phyloP scores from a whole-genome alignment of 2,888 invertebrate species.

The Orchestes rusci region DNA sequence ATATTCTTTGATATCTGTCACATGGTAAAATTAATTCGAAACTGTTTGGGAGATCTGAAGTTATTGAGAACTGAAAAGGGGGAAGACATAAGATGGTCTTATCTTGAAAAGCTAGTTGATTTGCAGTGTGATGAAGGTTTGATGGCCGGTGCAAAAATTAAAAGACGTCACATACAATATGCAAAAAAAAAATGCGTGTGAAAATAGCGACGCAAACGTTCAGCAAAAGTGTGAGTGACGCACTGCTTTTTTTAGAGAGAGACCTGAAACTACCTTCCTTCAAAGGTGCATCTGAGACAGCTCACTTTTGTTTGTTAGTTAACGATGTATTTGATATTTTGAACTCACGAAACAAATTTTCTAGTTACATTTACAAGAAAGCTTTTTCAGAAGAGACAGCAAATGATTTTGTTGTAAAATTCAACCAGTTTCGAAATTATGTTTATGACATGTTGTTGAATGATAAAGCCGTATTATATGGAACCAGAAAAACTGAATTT shows the following conservation, averaged over 20 bases:
- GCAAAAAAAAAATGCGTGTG: slow-evolving; percentile 18
- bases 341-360: slow-evolving; percentile 15
- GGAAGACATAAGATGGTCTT: neutral
- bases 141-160: slow-evolving; percentile 14
- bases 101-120: neutral
- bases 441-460: neutral
- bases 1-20: slow-evolving; percentile 3
- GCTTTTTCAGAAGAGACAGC: slow-evolving; percentile 1
- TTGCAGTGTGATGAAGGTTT: slow-evolving; percentile 3
- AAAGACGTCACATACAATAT: slow-evolving; percentile 15
- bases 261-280: slow-evolving; percentile 9
- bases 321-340: slow-evolving; percentile 20
- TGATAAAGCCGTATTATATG: slow-evolving; percentile 2
- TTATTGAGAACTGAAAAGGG: neutral
- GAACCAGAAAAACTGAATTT: slow-evolving; percentile 15
- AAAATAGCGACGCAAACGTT: slow-evolving; percentile 19
- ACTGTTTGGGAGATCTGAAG: slow-evolving; percentile 2
- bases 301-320: slow-evolving; percentile 6
- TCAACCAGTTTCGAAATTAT: slow-evolving; percentile 7
- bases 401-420: slow-evolving; percentile 11
- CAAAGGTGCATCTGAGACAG: slow-evolving; percentile 6
- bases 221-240: slow-evolving; percentile 21
- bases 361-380: slow-evolving; percentile 4
- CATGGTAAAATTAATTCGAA: slow-evolving; percentile 5
- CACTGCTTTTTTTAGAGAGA: slow-evolving; percentile 12